Evolutionary conservation across 2,888 invertebrate genomes (phyloP).

Genomic region (Tanytarsus gracilentus): DNA sequence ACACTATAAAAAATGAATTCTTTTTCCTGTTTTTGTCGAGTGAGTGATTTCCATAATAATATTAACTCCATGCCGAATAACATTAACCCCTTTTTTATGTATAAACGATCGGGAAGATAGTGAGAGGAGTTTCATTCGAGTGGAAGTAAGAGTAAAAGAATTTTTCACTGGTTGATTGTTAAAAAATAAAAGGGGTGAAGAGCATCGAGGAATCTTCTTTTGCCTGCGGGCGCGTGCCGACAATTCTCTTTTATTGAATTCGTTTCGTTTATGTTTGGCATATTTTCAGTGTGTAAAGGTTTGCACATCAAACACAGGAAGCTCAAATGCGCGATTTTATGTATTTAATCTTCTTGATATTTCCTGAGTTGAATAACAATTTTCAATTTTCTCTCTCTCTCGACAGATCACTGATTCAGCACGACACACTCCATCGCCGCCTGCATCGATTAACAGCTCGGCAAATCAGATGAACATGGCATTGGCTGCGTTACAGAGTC

Average conservation of each 20-base stretch:
- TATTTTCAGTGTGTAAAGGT: constrained; percentile 12
- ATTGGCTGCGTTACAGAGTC: constrained; percentile 35
- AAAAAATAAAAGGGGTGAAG: constrained; percentile 9
- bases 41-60: no score
- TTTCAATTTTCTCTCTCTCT: background rate
- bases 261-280: background rate
- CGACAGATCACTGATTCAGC: constrained; percentile 30
- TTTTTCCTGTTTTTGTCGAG: background rate
- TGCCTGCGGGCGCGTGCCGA: constrained; percentile 27
- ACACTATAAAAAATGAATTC: no score
- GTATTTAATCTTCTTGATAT: constrained; percentile 19
- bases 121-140: background rate
- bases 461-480: constrained; percentile 33
- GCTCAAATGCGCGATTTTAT: constrained; percentile 5
- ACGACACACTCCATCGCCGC: constrained; percentile 31
- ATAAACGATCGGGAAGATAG: background rate
- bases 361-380: constrained; percentile 13
- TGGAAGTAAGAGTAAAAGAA: constrained; percentile 2
- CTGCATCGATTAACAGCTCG: constrained; percentile 32
- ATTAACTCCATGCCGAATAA: no score
- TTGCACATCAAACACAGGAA: constrained; percentile 25
- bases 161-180: constrained; percentile 23
- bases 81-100: no score
- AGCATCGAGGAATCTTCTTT: constrained; percentile 3
- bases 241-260: constrained; percentile 24